Base-by-base conservation (phyloP, 2,888 invertebrate species). In the Caradrina kadenii region DNA sequence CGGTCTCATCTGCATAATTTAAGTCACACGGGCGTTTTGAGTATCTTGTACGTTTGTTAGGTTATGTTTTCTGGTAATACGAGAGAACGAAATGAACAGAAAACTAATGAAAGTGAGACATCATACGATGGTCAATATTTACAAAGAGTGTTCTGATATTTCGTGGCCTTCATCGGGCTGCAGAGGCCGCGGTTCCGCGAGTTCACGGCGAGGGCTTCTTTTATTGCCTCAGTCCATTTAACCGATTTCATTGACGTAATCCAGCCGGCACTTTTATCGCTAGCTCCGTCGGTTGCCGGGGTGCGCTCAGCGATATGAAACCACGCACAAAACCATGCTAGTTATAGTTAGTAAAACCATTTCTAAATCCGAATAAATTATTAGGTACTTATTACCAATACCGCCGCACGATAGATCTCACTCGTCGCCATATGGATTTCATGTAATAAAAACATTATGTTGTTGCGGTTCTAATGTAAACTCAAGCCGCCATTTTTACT, bases 131-230 rank as follows among this genome's bases (percentile, higher is more conserved):
- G 17, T 45, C 66, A 73, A 73, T 85, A 84, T 87, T 88, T 84
- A 83, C 79, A 73, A 79, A 81, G 31, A 68, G 53, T 83, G 71
- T 76, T 79, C 67, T 66, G 77, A 68, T 80, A 65, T 70, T 75
- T 62, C 68, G 76, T 86, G 92, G 86, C 93, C 94, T 93, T 93
- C 93, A 77, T 78, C 80, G 88, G 81, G 45, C 90, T 87, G 81
- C 86, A 17, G 61, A 60, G 75, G 58, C 74, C 73, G 35, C 56
- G 85, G 80, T 75, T 86, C 85, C 63, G 87, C 77, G 89, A 90
- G 94, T 94, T 95, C 95, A 94, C 89, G 94, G 94, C 87, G 90
- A 94, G 92, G 94, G 93, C 91, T 91, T 88, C 91, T 88, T 92
- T 93, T 93, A 93, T 92, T 91, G 86, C 93, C 87, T 76, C 87